Evolutionary conservation across 2,113 vertebrate genomes (phyloP), one percentile per base, ranked within the genome.

Genomic region (Chionis minor): DNA sequence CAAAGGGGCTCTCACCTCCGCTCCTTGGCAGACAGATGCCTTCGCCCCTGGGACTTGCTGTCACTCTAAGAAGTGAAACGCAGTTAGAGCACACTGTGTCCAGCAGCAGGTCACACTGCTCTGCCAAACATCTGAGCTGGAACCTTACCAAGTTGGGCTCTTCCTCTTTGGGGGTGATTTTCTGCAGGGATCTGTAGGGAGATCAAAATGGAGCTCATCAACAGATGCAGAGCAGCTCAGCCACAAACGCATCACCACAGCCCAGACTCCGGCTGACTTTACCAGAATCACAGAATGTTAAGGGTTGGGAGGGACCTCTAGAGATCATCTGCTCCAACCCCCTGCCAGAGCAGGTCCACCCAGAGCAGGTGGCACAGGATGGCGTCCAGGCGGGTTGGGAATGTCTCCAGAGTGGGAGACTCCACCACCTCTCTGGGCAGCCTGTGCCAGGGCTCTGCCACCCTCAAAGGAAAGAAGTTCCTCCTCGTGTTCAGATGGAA

Each of bases 1-100:
- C 2, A 3, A 61, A 5, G 5, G 52, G n/a, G 78, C 24, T 47
- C 97, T 99, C 97, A 99, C 99, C 99, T 99, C 95, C 99, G 98
- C 97, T 99, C 98, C 96, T 99, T 99, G 92, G 99, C 99, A 56
- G 99, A 99, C 92, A 99, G 97, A 90, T 99, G 99, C 96, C 99
- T 99, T 59, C 97, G 98, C 47, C 98, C 98, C 66, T 98, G 99
- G 75, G 97, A 86, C 77, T 98, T 99, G 62, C 77, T 85, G 16
- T 99, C 98, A 55, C 63, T 86, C 99, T 99, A 72, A 35, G 84
- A 70, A 94, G 77, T 21, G 62, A 95, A 83, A 89, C 1, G 47
- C n/a, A 81, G 16, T 32, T 10, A 96, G 62, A 82, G 84, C 82
- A 26, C 5, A 2, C 16, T 49, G 27, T n/a, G 62, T 27, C 70